These are phyloP conservation scores for Zoanthus solanderi DNA, from an alignment of 92 coral and sea anemone species.

Conservation along the genomic window DNA sequence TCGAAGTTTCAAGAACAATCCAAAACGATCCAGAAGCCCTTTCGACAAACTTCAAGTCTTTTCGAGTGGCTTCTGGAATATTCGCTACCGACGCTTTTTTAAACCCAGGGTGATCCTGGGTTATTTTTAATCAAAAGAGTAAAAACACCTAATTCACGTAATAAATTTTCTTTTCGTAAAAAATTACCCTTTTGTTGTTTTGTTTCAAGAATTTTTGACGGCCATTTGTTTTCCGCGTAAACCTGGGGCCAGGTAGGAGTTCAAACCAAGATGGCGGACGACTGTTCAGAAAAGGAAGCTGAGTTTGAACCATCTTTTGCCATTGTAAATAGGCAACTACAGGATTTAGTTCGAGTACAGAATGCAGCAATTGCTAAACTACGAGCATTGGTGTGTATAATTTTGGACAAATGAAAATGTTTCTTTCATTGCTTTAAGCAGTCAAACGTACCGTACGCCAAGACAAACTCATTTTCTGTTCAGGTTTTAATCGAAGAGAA, in stretches of 20 bases:
- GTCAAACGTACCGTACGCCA: neutral
- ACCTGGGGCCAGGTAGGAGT: conserved; percentile 6
- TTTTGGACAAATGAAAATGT: neutral
- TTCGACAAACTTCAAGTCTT: neutral
- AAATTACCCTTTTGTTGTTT: neutral
- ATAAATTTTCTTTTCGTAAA: neutral
- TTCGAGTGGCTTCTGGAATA: neutral
- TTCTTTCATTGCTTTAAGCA: neutral
- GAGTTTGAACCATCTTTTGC: conserved; percentile 71
- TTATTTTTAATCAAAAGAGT: neutral
- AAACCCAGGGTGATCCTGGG: neutral
- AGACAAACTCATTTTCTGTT: neutral
- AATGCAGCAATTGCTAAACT: conserved; percentile 75
- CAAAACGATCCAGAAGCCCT: neutral
- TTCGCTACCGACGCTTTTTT: neutral
- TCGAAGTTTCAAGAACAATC: conserved; percentile 15
- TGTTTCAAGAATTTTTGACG: neutral
- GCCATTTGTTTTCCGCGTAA: neutral
- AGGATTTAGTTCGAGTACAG: conserved; percentile 91
- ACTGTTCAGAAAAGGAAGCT: conserved; percentile 20
- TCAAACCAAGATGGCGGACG: conserved; percentile 73
- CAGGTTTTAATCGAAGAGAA: neutral
- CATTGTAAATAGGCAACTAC: conserved; percentile 92
- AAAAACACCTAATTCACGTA: neutral
- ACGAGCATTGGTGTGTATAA: conserved; percentile 77